Percentiles rank a stretch among this genome's conserved stretches.
Evolutionary conservation across 1,140 invertebrate genomes (phyloP).

Genomic region (Chionoecetes opilio): DNA sequence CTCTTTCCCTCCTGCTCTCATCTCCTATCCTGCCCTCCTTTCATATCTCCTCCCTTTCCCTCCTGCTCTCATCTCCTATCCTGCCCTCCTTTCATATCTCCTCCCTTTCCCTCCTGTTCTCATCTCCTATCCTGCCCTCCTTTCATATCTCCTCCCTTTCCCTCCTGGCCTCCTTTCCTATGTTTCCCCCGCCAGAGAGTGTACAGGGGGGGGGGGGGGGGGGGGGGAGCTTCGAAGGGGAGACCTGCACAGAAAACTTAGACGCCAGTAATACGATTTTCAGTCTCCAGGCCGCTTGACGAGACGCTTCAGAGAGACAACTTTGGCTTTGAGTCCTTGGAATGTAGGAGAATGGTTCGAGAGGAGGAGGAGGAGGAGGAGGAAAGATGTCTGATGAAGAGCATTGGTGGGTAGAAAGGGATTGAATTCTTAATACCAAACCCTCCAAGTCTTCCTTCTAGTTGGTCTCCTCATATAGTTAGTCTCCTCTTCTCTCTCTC

Average conservation of each 20-base stretch:
- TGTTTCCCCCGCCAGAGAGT: neutral
- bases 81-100: no score
- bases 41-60: neutral
- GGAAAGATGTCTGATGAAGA: neutral
- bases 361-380: no score
- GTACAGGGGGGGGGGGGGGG: neutral
- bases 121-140: neutral
- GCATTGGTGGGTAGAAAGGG: neutral
- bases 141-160: neutral
- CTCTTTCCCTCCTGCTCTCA: neutral
- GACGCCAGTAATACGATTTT: neutral
- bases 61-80: neutral
- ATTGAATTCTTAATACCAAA: neutral
- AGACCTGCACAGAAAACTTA: neutral
- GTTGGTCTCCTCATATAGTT: neutral
- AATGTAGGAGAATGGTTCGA: no score
- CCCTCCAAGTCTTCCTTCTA: neutral
- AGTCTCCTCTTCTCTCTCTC: neutral
- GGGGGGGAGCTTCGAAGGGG: neutral
- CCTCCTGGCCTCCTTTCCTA: neutral
- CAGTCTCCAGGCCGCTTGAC: neutral
- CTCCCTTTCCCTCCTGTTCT: neutral
- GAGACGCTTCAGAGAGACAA: neutral
- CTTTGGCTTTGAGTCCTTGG: neutral
- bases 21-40: neutral